These are phyloP conservation scores for Physella acuta DNA, from an alignment of 1,140 invertebrate species.

Conservation along the genomic window DNA sequence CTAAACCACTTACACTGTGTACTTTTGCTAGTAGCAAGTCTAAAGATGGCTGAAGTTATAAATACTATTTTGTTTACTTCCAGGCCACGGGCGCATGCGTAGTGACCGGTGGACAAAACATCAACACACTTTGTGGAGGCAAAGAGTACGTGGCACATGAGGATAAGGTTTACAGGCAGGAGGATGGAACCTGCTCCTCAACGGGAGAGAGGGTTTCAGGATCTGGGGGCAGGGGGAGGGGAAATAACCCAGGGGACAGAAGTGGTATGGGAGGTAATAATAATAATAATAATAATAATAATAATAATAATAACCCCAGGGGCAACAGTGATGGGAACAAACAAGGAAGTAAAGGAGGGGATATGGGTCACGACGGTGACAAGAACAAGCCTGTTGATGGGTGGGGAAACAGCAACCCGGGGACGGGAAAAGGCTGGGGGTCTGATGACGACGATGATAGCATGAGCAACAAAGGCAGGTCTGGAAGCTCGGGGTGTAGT, in stretches of 20 bases:
- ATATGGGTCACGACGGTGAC: background rate
- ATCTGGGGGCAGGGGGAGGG: background rate
- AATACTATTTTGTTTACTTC: no score
- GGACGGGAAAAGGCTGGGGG: no score
- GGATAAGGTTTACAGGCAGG: constrained; percentile 7
- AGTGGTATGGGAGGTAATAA: no score
- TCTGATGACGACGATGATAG: no score
- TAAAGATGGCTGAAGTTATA: no score
- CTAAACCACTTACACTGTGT: no score
- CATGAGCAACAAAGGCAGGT: no score
- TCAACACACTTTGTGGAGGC: background rate
- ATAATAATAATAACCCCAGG: no score
- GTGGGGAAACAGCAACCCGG: no score
- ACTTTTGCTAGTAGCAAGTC: no score
- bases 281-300: background rate
- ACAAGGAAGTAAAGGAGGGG: background rate
- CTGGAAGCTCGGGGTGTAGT: background rate
- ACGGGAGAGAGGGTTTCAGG: background rate
- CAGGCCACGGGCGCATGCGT: background rate
- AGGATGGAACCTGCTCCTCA: background rate
- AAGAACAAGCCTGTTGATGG: no score
- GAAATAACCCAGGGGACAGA: background rate
- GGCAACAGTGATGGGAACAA: no score
- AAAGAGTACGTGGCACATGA: constrained; percentile 6
- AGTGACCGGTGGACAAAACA: background rate